Percentiles rank a stretch among this genome's conserved stretches.
These are phyloP conservation scores for Hydractinia echinata DNA, from an alignment of 30 jellyfish, hydroid and myxozoan genomes.

Conservation along the genomic window DNA sequence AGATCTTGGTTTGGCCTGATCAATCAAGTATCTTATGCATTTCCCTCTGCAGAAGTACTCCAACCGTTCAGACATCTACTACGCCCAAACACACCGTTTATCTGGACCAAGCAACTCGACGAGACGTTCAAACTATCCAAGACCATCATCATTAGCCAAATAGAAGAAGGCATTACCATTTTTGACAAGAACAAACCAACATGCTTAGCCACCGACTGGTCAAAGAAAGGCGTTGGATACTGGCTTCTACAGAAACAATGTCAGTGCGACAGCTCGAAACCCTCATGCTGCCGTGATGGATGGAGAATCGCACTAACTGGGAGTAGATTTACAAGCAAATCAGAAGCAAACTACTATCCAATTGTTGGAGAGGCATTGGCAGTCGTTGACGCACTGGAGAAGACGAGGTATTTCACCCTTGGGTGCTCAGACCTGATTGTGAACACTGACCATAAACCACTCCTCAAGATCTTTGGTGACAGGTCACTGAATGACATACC, in stretches of 20 bases:
- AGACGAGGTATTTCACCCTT: slow-evolving; percentile 19
- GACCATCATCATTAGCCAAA: too few species aligned
- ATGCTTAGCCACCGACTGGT: too few species aligned
- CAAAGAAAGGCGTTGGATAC: slow-evolving; percentile 26
- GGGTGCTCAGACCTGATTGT: slow-evolving; percentile 24
- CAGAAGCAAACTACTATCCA: not conserved
- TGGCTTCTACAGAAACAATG: slow-evolving; percentile 26
- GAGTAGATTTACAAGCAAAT: slow-evolving; percentile 15
- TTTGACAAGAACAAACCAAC: too few species aligned
- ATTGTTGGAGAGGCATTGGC: too few species aligned
- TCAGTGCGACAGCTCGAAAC: slow-evolving; percentile 22
- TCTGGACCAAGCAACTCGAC: too few species aligned
- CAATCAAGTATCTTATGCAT: too few species aligned
- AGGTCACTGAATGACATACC: slow-evolving; percentile 19
- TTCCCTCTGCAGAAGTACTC: too few species aligned
- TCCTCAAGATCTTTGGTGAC: slow-evolving; percentile 16
- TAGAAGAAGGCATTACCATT: too few species aligned
- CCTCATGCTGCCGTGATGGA: slow-evolving; percentile 17
- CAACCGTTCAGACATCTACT: too few species aligned
- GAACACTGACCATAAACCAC: slow-evolving; percentile 25
- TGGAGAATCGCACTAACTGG: slow-evolving; percentile 20
- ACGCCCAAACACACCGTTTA: too few species aligned
- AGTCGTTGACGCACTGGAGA: not conserved
- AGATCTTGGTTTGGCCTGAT: too few species aligned
- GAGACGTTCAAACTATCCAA: too few species aligned